Percentiles rank a stretch among this genome's conserved stretches.
Conservation (phyloP, 2,888 invertebrate genomes). For the Endotricha flammealis region DNA sequence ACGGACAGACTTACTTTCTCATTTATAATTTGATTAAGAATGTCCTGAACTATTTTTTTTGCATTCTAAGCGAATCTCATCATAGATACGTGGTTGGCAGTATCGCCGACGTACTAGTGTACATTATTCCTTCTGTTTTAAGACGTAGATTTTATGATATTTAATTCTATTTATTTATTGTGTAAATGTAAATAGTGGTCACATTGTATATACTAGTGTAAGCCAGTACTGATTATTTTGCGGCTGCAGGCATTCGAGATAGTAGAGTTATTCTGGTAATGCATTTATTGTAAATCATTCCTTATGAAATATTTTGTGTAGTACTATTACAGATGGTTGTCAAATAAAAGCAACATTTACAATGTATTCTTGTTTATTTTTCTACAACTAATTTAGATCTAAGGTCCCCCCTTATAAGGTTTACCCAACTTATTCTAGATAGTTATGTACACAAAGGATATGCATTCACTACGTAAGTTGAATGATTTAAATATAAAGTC, state of each 20-base stretch:
- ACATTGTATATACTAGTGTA: slow-evolving; percentile 58
- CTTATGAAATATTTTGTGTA: slow-evolving; percentile 38
- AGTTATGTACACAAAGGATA: too few relatives aligned
- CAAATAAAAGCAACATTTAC: slow-evolving; percentile 9
- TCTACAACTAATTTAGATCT: too few relatives aligned
- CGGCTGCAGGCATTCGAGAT: slow-evolving; percentile 25
- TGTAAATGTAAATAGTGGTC: slow-evolving; percentile 52
- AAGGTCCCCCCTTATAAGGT: too few relatives aligned
- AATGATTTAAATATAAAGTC: too few relatives aligned
- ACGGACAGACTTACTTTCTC: too few relatives aligned
- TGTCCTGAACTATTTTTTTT: too few relatives aligned
- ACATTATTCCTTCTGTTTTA: slow-evolving; percentile 25
- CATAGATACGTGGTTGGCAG: too few relatives aligned
- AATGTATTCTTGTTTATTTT: slow-evolving; percentile 2
- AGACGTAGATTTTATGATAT: slow-evolving; percentile 16
- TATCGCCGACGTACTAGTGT: slow-evolving; percentile 13
- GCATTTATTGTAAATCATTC: slow-evolving; percentile 55
- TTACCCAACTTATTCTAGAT: too few relatives aligned
- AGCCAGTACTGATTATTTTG: slow-evolving; percentile 13
- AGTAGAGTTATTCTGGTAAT: slow-evolving; percentile 34
- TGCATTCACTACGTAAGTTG: too few relatives aligned
- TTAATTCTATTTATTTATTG: slow-evolving; percentile 61
- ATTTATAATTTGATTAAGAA: too few relatives aligned
- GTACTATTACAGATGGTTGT: slow-evolving; percentile 14
- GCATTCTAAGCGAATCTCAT: too few relatives aligned